Conservation (phyloP, 2,888 invertebrate genomes). For the Ichneumoninae sp. region DNA sequence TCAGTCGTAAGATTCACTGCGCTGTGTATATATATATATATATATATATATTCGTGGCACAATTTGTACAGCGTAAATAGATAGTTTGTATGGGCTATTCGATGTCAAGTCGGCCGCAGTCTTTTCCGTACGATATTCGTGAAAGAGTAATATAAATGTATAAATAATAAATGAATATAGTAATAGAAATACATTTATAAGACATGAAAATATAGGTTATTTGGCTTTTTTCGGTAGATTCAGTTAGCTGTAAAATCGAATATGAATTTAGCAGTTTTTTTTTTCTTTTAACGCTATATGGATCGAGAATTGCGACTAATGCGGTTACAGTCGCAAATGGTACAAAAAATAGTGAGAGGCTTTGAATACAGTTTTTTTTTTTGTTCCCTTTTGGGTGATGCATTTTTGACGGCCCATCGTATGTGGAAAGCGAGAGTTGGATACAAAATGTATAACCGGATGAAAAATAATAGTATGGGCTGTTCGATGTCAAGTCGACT, state of each 20-base stretch:
- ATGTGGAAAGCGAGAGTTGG: no score
- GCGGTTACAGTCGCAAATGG: no score
- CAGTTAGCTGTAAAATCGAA: no score
- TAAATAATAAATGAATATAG: no score
- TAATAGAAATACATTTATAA: no score
- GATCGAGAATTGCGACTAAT: no score
- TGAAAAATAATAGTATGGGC: not conserved
- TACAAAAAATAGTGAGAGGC: not conserved
- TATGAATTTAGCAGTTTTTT: no score
- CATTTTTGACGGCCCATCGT: not conserved
- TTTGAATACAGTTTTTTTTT: not conserved
- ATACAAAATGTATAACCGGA: no score
- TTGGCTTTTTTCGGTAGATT: no score
- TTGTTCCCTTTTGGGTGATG: not conserved
- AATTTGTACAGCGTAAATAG: conserved; percentile 16
- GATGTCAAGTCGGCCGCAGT: not conserved
- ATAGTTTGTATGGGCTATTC: not conserved
- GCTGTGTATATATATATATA: not conserved
- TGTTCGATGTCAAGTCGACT: not conserved
- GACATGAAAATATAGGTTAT: no score
- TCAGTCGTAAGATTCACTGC: not conserved
- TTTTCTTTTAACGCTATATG: no score
- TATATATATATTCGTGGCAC: not conserved
- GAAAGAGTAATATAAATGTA: no score
- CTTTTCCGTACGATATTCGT: not conserved